phyloP scores from a whole-genome alignment of 2,797 vertebrate genomes.

The Myiothlypis chrysogaster region DNA sequence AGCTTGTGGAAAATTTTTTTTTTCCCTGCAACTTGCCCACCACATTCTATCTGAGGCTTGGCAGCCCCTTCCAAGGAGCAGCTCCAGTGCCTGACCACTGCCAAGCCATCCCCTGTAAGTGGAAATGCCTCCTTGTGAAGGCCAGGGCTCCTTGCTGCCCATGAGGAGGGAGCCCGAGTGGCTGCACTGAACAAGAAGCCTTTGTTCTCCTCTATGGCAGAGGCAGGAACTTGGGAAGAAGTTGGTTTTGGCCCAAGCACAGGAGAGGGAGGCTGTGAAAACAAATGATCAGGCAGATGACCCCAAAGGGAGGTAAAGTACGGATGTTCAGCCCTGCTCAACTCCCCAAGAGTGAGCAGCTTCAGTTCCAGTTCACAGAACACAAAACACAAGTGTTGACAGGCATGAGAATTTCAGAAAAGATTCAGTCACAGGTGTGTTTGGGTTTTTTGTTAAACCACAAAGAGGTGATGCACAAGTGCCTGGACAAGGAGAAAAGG shows the following conservation, averaged over 20 bases:
- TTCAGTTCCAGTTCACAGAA: neutral
- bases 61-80: rapidly evolving
- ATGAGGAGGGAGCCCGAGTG: neutral
- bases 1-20: neutral
- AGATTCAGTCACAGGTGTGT: neutral
- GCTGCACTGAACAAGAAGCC: neutral
- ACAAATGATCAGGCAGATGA: neutral
- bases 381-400: neutral
- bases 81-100: rapidly evolving
- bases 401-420: neutral
- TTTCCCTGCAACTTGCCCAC: neutral
- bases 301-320: neutral
- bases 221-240: neutral
- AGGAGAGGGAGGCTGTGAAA: neutral
- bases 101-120: neutral
- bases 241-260: constrained; percentile 12
- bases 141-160: neutral
- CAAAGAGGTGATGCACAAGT: neutral
- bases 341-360: neutral
- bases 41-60: neutral
- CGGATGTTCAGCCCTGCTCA: neutral
- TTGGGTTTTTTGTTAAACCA: neutral
- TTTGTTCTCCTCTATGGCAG: neutral
- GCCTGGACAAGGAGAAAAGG: neutral
- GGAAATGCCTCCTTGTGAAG: neutral